phyloP scores from a whole-genome alignment of 2,113 vertebrate genomes.

The Datnioides undecimradiatus region DNA sequence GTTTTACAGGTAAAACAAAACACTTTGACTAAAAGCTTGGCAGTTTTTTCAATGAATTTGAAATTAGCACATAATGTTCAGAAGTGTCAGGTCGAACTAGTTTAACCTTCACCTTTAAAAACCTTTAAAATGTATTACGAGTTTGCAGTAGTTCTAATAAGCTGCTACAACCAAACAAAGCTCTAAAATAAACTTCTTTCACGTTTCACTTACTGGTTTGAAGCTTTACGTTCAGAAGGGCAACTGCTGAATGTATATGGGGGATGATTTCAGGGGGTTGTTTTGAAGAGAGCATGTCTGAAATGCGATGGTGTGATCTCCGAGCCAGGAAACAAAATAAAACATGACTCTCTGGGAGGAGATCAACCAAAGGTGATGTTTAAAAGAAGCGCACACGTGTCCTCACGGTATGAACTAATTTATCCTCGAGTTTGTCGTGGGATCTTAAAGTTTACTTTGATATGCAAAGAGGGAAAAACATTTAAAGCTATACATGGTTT shows the following conservation, averaged over 20 bases:
- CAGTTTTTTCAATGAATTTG: background rate
- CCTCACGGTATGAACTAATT: background rate
- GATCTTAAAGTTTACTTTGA: background rate
- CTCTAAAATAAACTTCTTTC: background rate
- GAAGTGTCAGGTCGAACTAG: background rate
- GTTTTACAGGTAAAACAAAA: constrained; percentile 3
- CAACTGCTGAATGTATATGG: constrained; percentile 28
- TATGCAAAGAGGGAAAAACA: background rate
- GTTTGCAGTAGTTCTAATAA: background rate
- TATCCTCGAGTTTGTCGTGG: background rate
- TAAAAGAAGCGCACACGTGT: background rate
- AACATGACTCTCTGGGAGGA: background rate
- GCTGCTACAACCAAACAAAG: background rate
- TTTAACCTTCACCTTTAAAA: constrained; percentile 1
- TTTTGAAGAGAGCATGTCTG: constrained; percentile 1
- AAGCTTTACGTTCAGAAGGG: background rate
- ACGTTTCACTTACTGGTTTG: background rate
- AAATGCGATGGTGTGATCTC: background rate
- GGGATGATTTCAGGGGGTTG: background rate
- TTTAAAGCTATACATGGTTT: background rate
- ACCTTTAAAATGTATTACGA: background rate
- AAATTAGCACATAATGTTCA: constrained; percentile 3
- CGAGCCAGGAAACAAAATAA: background rate
- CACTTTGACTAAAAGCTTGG: constrained; percentile 23
- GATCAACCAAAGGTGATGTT: background rate